These are phyloP conservation scores for Tanytarsus gracilentus DNA, from an alignment of 2,888 invertebrate species.

Conservation along the genomic window DNA sequence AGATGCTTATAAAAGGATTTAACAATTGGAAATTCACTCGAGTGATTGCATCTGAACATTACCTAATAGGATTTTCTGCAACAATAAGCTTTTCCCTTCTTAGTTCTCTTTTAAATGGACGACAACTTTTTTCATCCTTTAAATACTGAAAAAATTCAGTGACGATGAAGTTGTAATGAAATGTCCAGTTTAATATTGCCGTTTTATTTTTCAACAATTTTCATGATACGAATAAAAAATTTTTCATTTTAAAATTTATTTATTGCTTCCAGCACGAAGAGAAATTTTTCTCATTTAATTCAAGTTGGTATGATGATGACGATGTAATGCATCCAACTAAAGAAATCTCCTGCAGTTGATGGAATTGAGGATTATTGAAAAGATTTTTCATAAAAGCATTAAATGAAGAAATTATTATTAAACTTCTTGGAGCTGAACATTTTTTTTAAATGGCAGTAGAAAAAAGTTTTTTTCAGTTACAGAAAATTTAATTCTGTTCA, in stretches of 20 bases:
- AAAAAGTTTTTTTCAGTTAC: too few species aligned
- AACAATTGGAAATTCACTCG: constrained; percentile 2
- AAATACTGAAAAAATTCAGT: too few species aligned
- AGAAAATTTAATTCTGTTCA: background rate
- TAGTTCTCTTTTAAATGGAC: background rate
- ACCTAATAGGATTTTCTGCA: background rate
- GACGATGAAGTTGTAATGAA: too few species aligned
- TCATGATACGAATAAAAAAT: background rate
- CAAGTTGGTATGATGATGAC: background rate
- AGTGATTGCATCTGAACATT: constrained; percentile 2
- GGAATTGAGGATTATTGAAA: background rate
- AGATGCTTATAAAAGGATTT: constrained; percentile 2
- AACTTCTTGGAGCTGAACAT: too few species aligned
- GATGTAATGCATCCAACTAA: background rate
- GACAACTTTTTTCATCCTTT: background rate
- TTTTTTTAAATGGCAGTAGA: too few species aligned
- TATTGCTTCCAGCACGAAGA: too few species aligned
- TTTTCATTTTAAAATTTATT: too few species aligned
- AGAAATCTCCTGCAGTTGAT: background rate
- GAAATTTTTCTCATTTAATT: too few species aligned
- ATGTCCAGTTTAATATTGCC: background rate
- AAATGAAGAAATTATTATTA: too few species aligned
- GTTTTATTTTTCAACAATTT: background rate
- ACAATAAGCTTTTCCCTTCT: constrained; percentile 10
- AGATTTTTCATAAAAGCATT: background rate